Base-by-base conservation (phyloP, 2,888 invertebrate species). In the Melanargia galathea region DNA sequence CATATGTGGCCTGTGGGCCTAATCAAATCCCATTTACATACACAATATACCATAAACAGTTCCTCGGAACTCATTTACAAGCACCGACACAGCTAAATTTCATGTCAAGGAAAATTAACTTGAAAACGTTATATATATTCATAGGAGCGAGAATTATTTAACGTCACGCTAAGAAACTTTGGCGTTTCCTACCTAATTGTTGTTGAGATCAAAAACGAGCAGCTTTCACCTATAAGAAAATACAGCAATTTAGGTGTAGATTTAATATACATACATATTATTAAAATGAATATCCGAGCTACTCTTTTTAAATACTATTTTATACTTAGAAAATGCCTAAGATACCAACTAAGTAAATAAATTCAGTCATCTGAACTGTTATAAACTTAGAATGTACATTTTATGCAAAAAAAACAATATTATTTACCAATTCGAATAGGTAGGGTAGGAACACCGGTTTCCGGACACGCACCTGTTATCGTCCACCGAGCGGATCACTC, bases 61-160 rank as follows among this genome's bases (percentile, higher is more conserved):
- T 48, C 24, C 71, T 68, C 68, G 65, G 75, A 76, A 73, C 75
- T 77, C 75, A 76, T 79, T 79, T 76, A 75, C 72, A 58, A 63
- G 54, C 57, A 65, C 33, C 16, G 54, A 30, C 51, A 18, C 64
- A 70, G 71, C 75, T 77, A 79, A 83, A 83, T 80, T 79, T 74
- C 76, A 77, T 74, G 74, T 73, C 75, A 72, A 73, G 79, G 75
- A 80, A 81, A 85, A 83, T 84, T 80, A 82, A 78, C 78, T 77
- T 77, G 74, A 76, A 73, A 75, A 77, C 76, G 73, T 78, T 74
- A 81, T 80, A 81, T 80, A 80, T 80, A 85, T 86, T 84, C 82
- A 86, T 81, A 72, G 78, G 76, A 71, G 66, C 67, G 72, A 79
- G 81, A 82, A 82, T 85, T 81, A 83, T 84, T 83, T 78, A 82